Evolutionary conservation across 2,797 vertebrate genomes (phyloP).

Genomic region (Garrulus glandarius): DNA sequence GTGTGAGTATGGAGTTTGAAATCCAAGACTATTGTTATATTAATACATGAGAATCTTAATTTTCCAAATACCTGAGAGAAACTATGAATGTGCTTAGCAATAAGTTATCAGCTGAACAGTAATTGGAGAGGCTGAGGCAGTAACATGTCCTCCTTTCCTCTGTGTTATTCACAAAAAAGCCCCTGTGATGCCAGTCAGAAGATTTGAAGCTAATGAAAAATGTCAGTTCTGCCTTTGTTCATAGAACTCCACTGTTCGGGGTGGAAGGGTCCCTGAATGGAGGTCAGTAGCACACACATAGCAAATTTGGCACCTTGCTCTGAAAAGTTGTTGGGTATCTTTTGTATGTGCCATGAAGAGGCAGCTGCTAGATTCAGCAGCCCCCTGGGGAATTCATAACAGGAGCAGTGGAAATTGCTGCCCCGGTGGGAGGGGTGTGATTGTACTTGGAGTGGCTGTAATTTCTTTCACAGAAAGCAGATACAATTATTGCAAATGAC

Average conservation of each 20-base stretch:
- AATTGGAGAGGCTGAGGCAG: background rate
- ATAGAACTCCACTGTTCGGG: background rate
- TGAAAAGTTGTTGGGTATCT: background rate
- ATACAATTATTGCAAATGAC: background rate
- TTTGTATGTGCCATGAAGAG: background rate
- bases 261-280: background rate
- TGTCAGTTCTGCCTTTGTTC: background rate
- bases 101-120: too few relatives aligned
- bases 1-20: background rate
- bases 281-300: background rate
- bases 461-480: background rate
- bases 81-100: background rate
- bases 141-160: background rate
- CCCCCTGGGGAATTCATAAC: background rate
- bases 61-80: background rate
- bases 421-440: background rate
- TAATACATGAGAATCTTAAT: background rate
- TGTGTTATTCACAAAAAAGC: background rate
- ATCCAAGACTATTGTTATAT: background rate
- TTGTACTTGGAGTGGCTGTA: background rate
- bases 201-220: background rate
- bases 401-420: background rate
- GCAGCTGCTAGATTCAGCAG: background rate
- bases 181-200: background rate
- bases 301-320: slow-evolving; percentile 27